Percentiles rank a stretch among this genome's conserved stretches.
Evolutionary conservation across 2,113 vertebrate genomes (phyloP).

Genomic region (Xiphorhynchus elegans): DNA sequence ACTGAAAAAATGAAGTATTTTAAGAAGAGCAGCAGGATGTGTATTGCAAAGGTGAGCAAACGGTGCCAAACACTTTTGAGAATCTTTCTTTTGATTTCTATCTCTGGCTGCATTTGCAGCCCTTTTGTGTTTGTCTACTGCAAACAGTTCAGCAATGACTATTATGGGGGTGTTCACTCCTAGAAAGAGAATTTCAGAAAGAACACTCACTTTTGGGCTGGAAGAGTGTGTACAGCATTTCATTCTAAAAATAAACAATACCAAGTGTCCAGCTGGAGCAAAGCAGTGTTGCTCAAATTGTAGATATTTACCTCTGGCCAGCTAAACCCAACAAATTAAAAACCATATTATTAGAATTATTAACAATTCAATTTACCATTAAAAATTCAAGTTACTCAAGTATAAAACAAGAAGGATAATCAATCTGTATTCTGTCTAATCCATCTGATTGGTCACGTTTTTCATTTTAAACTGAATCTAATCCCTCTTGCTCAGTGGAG

Average conservation of each 20-base stretch:
- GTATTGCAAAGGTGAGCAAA: constrained; percentile 41
- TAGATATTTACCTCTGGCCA: background rate
- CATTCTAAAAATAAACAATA: background rate
- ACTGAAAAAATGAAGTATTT: background rate
- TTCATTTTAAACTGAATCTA: background rate
- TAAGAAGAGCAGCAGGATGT: background rate
- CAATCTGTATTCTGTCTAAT: background rate
- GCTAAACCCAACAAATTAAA: background rate
- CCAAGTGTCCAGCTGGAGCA: background rate
- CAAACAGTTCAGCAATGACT: background rate
- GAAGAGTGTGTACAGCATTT: background rate
- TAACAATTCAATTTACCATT: background rate
- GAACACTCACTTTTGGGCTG: background rate
- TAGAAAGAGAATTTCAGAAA: constrained; percentile 9
- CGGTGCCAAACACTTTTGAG: background rate
- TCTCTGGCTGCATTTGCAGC: background rate
- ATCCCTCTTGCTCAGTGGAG: background rate
- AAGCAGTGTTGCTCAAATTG: background rate
- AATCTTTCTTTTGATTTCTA: background rate
- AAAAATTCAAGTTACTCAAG: background rate
- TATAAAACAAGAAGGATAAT: background rate
- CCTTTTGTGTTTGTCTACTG: background rate
- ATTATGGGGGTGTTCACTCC: background rate
- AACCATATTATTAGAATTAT: background rate
- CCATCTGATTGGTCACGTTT: background rate